phyloP scores from a whole-genome alignment of 2,888 invertebrate genomes.

The Drosophila dives region DNA sequence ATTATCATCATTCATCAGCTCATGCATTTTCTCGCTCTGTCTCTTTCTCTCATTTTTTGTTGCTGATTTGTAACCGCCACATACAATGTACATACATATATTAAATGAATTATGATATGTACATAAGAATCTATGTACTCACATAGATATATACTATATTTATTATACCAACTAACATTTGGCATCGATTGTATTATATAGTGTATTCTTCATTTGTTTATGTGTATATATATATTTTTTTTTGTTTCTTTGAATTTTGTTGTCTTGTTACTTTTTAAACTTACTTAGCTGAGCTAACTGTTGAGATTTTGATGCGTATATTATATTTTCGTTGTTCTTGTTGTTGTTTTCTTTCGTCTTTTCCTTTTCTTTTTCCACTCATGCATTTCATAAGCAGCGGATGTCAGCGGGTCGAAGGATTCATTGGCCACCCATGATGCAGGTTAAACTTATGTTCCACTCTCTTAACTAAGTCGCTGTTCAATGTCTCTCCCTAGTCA shows the following conservation, averaged over 20 bases:
- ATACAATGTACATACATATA: conserved; percentile 15
- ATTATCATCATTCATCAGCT: conserved; percentile 6
- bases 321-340: conserved; percentile 54
- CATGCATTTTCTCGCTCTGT: conserved; percentile 16
- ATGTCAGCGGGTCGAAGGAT: conserved; percentile 92
- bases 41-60: conserved; percentile 17
- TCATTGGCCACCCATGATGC: conserved; percentile 92
- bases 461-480: conserved; percentile 31
- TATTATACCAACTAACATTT: conserved; percentile 11
- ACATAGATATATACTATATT: conserved; percentile 13
- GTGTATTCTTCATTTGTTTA: background rate
- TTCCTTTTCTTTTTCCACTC: conserved; percentile 54
- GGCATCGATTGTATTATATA: conserved; percentile 13
- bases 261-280: conserved; percentile 11
- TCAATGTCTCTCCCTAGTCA: background rate
- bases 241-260: background rate
- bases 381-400: conserved; percentile 86
- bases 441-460: conserved; percentile 86
- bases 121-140: conserved; percentile 7
- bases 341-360: conserved; percentile 42
- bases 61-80: conserved; percentile 21
- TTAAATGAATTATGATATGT: conserved; percentile 14
- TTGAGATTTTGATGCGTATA: conserved; percentile 46
- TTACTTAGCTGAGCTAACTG: conserved; percentile 42
- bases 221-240: background rate